Evolutionary conservation across 2,888 invertebrate species (phyloP).

Genomic region (Eristalinus aeneus): DNA sequence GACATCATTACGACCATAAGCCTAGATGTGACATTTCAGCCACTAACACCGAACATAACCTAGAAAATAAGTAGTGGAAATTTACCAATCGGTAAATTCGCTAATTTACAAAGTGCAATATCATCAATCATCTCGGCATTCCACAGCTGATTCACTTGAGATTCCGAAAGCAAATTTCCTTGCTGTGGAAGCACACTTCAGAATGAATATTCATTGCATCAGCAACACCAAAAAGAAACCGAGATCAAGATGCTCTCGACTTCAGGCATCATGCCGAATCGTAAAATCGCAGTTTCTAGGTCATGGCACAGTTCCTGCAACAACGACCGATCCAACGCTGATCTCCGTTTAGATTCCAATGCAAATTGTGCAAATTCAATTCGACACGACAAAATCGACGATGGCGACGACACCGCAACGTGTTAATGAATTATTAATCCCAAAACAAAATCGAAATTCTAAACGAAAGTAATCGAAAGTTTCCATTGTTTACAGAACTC

Average conservation of each 20-base stretch:
- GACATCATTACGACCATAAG: no score
- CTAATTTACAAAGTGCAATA: background rate
- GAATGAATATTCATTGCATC: slow-evolving; percentile 7
- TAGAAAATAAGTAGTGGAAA: no score
- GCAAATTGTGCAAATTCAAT: slow-evolving; percentile 19
- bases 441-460: slow-evolving; percentile 9
- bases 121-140: background rate
- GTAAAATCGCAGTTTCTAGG: slow-evolving; percentile 4
- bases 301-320: slow-evolving; percentile 2
- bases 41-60: no score
- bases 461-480: slow-evolving; percentile 41
- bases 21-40: no score
- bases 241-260: background rate
- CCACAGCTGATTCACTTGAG: background rate
- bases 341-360: background rate
- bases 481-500: slow-evolving; percentile 15
- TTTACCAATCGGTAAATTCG: no score
- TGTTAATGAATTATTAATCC: slow-evolving; percentile 4
- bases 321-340: slow-evolving; percentile 8
- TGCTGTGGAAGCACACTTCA: background rate
- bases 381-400: background rate
- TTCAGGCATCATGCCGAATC: background rate
- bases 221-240: background rate
- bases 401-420: background rate
- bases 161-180: background rate